phyloP scores from a whole-genome alignment of 2,888 invertebrate species.

The Poecilobothrus nobilitatus region DNA sequence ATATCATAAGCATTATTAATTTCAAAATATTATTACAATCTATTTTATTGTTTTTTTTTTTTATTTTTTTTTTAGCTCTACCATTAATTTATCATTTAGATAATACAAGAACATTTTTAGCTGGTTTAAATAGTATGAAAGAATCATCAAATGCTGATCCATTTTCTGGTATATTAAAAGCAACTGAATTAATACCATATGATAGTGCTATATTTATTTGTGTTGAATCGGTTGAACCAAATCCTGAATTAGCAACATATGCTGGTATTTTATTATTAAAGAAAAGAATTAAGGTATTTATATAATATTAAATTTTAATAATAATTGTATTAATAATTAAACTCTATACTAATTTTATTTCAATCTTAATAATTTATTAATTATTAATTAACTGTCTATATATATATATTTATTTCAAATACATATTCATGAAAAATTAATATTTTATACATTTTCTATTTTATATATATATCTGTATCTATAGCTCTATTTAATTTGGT shows the following conservation, averaged over 20 bases:
- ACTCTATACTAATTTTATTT: too few species aligned
- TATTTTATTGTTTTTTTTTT: neutral
- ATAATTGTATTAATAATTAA: too few species aligned
- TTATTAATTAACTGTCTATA: too few species aligned
- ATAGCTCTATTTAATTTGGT: constrained; percentile 47
- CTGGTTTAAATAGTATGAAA: constrained; percentile 40
- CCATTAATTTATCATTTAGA: constrained; percentile 41
- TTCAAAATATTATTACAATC: too few species aligned
- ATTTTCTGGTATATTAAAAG: constrained; percentile 52
- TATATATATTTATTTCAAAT: too few species aligned
- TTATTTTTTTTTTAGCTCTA: constrained; percentile 28
- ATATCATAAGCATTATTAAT: too few species aligned
- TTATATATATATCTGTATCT: constrained; percentile 11
- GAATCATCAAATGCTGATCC: constrained; percentile 46
- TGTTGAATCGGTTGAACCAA: constrained; percentile 50
- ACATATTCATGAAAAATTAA: too few species aligned
- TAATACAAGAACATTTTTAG: constrained; percentile 40
- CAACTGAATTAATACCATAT: constrained; percentile 53
- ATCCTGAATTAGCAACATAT: constrained; percentile 45
- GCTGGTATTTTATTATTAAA: constrained; percentile 43
- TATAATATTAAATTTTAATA: neutral
- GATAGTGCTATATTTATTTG: constrained; percentile 56
- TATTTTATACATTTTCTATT: too few species aligned
- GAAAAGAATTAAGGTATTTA: constrained; percentile 44
- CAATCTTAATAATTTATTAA: too few species aligned